Conservation (phyloP, 2,888 invertebrate genomes). For the Drosophila helvetica region DNA sequence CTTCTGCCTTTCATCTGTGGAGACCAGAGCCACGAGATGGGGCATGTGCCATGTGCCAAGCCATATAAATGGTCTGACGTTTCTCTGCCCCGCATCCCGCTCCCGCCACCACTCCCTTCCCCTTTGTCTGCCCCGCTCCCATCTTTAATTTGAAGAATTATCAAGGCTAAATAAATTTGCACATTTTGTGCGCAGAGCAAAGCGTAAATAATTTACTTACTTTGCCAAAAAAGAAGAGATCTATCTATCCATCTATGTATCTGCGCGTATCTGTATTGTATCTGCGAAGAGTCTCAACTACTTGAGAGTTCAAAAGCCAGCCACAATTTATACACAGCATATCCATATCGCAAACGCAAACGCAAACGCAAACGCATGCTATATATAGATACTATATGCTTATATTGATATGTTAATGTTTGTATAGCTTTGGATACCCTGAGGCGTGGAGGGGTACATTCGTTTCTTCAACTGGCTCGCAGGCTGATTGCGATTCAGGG, state of each 20-base stretch:
- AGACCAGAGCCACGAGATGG: background rate
- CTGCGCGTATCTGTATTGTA: constrained; percentile 13
- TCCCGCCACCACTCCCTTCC: constrained; percentile 1
- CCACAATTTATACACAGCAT: constrained; percentile 25
- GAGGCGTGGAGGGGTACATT: background rate
- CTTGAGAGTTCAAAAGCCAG: constrained; percentile 50
- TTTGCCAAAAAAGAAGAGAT: constrained; percentile 34
- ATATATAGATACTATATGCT: constrained; percentile 14
- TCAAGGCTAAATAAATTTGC: constrained; percentile 78
- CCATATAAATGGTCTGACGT: constrained; percentile 42
- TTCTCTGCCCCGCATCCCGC: constrained; percentile 2
- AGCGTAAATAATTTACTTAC: constrained; percentile 56
- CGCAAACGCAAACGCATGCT: background rate
- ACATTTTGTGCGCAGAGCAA: constrained; percentile 57
- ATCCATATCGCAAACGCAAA: constrained; percentile 2
- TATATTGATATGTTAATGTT: constrained; percentile 12
- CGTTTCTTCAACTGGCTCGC: too few species aligned
- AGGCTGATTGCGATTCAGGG: background rate
- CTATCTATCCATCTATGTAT: constrained; percentile 1
- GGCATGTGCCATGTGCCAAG: constrained; percentile 35
- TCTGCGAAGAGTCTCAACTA: constrained; percentile 29
- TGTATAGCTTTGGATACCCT: background rate
- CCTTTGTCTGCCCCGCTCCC: constrained; percentile 25
- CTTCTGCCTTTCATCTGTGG: constrained; percentile 43
- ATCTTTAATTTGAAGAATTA: constrained; percentile 64